Evolutionary conservation across 2,888 invertebrate genomes (phyloP).

Genomic region (Philereme transversata): DNA sequence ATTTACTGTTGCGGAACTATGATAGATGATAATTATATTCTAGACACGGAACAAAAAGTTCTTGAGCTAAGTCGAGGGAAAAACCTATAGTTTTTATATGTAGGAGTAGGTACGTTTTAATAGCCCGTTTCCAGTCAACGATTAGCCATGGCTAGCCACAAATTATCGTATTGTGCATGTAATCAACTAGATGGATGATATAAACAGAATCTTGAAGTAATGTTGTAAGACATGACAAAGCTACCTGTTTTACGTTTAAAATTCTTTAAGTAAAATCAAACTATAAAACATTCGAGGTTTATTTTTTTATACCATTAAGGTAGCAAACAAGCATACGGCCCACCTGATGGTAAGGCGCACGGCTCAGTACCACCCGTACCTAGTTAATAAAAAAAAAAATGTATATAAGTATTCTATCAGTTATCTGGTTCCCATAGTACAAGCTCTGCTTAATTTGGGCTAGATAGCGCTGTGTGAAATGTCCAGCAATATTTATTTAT

Average conservation of each 20-base stretch:
- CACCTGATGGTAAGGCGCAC: too few relatives aligned
- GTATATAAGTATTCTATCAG: too few relatives aligned
- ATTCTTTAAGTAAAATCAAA: too few relatives aligned
- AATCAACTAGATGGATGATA: slow-evolving; percentile 22
- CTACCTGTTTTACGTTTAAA: neutral
- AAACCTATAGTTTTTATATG: slow-evolving; percentile 5
- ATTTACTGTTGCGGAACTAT: slow-evolving; percentile 2
- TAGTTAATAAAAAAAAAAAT: too few relatives aligned
- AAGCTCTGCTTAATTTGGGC: too few relatives aligned
- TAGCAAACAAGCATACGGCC: too few relatives aligned
- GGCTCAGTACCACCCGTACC: too few relatives aligned
- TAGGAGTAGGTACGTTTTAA: slow-evolving; percentile 24
- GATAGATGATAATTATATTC: slow-evolving; percentile 12
- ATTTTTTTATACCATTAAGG: too few relatives aligned
- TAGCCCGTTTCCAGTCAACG: slow-evolving; percentile 25
- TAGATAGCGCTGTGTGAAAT: too few relatives aligned
- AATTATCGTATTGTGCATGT: slow-evolving; percentile 32
- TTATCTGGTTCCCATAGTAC: too few relatives aligned
- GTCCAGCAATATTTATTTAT: too few relatives aligned
- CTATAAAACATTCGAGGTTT: too few relatives aligned
- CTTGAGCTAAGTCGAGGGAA: slow-evolving; percentile 10
- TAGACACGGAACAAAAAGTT: slow-evolving; percentile 15
- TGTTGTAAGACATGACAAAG: slow-evolving; percentile 9
- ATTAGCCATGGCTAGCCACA: slow-evolving; percentile 33
- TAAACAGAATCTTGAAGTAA: slow-evolving; percentile 1